Base-by-base conservation (phyloP, 2,113 vertebrate genomes). In the Rana temporaria region DNA sequence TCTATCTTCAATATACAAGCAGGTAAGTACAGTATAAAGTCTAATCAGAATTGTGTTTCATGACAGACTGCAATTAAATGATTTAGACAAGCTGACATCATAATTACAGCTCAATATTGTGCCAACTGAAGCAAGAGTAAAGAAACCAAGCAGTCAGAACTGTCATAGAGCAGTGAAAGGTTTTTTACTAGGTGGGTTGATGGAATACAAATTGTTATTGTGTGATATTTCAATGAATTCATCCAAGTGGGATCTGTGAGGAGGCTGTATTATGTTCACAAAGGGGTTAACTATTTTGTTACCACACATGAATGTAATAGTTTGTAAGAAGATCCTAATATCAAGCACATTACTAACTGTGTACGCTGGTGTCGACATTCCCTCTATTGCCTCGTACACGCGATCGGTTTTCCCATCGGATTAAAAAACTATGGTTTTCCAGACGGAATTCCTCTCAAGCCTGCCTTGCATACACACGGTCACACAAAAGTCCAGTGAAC, bases 31-130 rank as follows among this genome's bases (percentile, higher is more conserved):
- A 68, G 71, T 83, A 68, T 76, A 76, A 68, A 30, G 19, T 83
- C 17, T 67, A 52, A 83, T 83, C 53, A 67, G 63, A 48, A 67
- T 56, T 64, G 12, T 83, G 72, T 83, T 22, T 56, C 63, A 60
- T 76, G 81, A 83, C 72, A 83, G 22, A 76, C 32, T 83, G 53
- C 71, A 83, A 83, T 83, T 83, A 83, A 76, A 67, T 56, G 70
- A 83, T 76, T 83, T 76, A 76, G 71, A 76, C 63, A 76, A 68
- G 22, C 55, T 83, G 81, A 83, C 81, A 83, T 76, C 63, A 60
- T 83, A 83, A 83, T 83, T 83, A 68, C 72, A 83, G 81, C 81
- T 76, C 81, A 83, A 83, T 83, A 68, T 83, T 83, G 81, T 76
- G 81, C 81, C 72, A 83, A 34, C 55, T 83, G 81, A 83, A 76